phyloP scores from a whole-genome alignment of 1,140 invertebrate genomes.

The Leptinotarsa undecemlineata region DNA sequence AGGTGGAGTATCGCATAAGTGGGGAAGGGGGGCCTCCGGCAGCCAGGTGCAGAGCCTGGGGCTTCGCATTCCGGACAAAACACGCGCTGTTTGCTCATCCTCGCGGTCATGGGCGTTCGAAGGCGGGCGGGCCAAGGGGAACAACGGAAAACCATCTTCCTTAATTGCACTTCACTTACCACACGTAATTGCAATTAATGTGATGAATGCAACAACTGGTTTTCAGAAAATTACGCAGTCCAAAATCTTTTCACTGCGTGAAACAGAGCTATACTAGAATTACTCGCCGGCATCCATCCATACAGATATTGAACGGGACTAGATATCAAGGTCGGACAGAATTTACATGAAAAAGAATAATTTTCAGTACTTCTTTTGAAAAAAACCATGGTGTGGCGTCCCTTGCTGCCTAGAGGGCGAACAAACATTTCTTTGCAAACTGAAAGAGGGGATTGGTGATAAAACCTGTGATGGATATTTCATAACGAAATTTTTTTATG shows the following conservation, averaged over 20 bases:
- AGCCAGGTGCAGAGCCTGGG: slow-evolving; percentile 49
- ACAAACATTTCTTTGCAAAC: too few relatives aligned
- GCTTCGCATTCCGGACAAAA: slow-evolving; percentile 50
- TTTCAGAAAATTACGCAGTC: slow-evolving; percentile 19
- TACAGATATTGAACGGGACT: too few relatives aligned
- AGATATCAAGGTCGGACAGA: too few relatives aligned
- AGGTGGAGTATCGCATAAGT: slow-evolving; percentile 31
- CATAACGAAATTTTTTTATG: too few relatives aligned
- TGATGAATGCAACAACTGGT: slow-evolving; percentile 15
- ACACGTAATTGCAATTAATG: slow-evolving; percentile 14
- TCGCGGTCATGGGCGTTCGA: slow-evolving; percentile 36
- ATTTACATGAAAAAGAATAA: too few relatives aligned
- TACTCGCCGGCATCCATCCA: too few relatives aligned
- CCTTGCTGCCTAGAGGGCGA: too few relatives aligned
- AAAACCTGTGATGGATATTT: too few relatives aligned
- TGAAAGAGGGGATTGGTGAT: too few relatives aligned
- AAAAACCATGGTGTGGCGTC: too few relatives aligned
- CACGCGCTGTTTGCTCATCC: slow-evolving; percentile 49
- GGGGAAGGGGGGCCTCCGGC: slow-evolving; percentile 33
- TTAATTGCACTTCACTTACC: slow-evolving; percentile 10
- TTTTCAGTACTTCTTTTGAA: too few relatives aligned
- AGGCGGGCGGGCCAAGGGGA: neutral
- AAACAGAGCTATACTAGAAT: neutral
- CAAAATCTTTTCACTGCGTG: slow-evolving; percentile 9
- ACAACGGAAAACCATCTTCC: slow-evolving; percentile 11